These are phyloP conservation scores for Oryzias melastigma DNA, from an alignment of 2,113 vertebrate species.

Conservation along the genomic window DNA sequence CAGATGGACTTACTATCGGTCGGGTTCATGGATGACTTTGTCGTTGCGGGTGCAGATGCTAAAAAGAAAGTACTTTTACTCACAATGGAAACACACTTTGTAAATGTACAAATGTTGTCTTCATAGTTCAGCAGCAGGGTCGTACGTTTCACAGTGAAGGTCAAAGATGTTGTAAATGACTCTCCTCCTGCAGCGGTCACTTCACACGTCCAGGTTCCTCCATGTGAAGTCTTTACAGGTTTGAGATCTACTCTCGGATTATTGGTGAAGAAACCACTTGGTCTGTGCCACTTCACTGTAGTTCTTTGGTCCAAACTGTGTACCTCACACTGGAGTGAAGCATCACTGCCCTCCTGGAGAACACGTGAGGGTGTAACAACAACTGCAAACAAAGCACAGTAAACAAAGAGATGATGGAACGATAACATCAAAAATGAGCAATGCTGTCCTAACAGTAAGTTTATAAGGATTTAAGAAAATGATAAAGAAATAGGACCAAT, in stretches of 20 bases:
- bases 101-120: background rate
- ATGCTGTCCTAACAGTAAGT: too few relatives aligned
- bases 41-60: background rate
- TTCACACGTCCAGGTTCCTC: too few relatives aligned
- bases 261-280: fast-evolving
- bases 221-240: too few relatives aligned
- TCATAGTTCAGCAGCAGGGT: too few relatives aligned
- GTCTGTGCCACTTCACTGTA: conserved; percentile 33
- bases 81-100: background rate
- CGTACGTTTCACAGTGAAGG: too few relatives aligned
- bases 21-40: fast-evolving
- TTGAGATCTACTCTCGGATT: background rate
- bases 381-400: conserved; percentile 32
- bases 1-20: fast-evolving
- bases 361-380: background rate
- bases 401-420: conserved; percentile 1
- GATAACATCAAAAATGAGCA: conserved; percentile 4
- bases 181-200: too few relatives aligned
- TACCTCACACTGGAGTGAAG: conserved; percentile 43
- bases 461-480: too few relatives aligned
- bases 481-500: too few relatives aligned
- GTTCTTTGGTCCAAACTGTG: fast-evolving
- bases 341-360: background rate
- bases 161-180: too few relatives aligned
- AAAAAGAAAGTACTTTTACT: background rate